Conservation (phyloP, 1,140 invertebrate species). For the Phymastichus coffea region DNA sequence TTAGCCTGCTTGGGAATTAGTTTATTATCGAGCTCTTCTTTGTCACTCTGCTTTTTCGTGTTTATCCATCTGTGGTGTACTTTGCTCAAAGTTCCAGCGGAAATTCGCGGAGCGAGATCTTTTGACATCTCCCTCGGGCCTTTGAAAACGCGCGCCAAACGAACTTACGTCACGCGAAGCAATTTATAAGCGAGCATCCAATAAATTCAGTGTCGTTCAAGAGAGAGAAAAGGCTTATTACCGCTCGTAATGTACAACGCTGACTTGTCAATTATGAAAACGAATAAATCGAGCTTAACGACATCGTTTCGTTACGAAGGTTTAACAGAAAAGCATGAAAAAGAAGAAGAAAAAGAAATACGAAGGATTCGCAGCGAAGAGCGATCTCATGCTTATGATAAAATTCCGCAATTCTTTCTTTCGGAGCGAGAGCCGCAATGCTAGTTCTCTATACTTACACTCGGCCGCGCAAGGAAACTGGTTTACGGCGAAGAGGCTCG, state of each 20-base stretch:
- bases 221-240: conserved; percentile 16
- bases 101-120: no score
- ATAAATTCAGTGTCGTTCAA: no score
- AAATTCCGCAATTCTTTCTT: conserved; percentile 24
- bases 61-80: no score
- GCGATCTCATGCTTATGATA: not conserved
- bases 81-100: no score
- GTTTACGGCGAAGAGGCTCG: conserved; percentile 47
- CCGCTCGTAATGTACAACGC: conserved; percentile 5
- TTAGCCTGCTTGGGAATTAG: conserved; percentile 4
- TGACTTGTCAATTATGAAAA: conserved; percentile 12
- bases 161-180: no score
- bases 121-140: no score
- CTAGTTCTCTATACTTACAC: conserved; percentile 54
- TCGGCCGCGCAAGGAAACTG: conserved; percentile 46
- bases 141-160: no score
- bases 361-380: conserved; percentile 1
- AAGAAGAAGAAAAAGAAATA: not conserved
- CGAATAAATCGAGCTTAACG: conserved; percentile 2
- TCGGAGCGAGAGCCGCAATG: conserved; percentile 28
- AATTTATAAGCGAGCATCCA: no score
- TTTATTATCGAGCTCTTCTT: not conserved
- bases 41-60: no score
- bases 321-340: not conserved
- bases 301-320: not conserved